A percentile compares a stretch with the other conserved stretches of the same genome.
Conservation (phyloP, 1,140 invertebrate species). For the Drosophila malerkotliana region DNA sequence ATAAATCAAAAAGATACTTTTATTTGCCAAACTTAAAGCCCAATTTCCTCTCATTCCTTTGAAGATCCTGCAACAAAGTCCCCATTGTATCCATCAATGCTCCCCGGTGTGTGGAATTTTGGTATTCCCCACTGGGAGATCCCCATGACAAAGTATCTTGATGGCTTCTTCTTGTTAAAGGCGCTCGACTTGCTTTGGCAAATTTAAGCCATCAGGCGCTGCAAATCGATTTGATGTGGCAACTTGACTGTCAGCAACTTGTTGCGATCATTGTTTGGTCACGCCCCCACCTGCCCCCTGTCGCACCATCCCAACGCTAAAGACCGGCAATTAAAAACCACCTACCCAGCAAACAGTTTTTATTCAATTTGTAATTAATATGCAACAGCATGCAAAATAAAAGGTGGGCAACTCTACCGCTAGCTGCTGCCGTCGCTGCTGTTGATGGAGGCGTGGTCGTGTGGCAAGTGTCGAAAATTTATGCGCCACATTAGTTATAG, state of each 20-base stretch:
- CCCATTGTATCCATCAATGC: slow-evolving; percentile 17
- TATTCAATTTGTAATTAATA: slow-evolving; percentile 56
- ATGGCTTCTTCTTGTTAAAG: slow-evolving; percentile 39
- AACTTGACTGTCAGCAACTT: slow-evolving; percentile 52
- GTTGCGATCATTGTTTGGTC: slow-evolving; percentile 71
- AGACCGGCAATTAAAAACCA: slow-evolving; percentile 57
- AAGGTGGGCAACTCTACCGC: slow-evolving; percentile 26
- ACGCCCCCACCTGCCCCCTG: slow-evolving; percentile 27
- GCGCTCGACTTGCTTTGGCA: slow-evolving; percentile 31
- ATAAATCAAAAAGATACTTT: slow-evolving; percentile 9
- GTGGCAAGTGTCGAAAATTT: slow-evolving; percentile 65
- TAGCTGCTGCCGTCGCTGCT: background rate
- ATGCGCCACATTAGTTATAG: slow-evolving; percentile 70
- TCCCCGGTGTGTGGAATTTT: slow-evolving; percentile 14
- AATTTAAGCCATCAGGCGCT: slow-evolving; percentile 46
- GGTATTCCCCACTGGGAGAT: slow-evolving; percentile 20
- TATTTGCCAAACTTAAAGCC: background rate
- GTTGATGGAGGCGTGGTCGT: slow-evolving; percentile 31
- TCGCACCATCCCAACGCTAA: background rate
- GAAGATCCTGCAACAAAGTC: background rate
- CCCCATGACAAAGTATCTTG: slow-evolving; percentile 34
- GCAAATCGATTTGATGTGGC: slow-evolving; percentile 72
- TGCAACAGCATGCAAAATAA: slow-evolving; percentile 50
- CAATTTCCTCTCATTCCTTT: slow-evolving; percentile 6
- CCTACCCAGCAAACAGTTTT: slow-evolving; percentile 41